These are phyloP conservation scores for Crotalus viridis DNA, from an alignment of 2,113 vertebrate species.

Conservation along the genomic window DNA sequence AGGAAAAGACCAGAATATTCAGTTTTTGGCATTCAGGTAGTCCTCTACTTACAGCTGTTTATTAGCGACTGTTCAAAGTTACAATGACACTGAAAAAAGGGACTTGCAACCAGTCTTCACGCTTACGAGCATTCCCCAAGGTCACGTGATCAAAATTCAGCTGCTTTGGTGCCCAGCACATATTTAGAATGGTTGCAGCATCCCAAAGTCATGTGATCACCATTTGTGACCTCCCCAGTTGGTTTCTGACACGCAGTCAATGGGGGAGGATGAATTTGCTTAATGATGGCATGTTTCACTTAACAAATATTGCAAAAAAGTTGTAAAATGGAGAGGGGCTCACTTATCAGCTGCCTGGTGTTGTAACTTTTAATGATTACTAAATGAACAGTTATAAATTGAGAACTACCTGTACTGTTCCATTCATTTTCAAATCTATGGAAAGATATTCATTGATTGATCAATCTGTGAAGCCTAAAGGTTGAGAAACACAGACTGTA, in stretches of 20 bases:
- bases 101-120: not conserved
- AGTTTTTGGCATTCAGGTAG: not conserved
- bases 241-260: not conserved
- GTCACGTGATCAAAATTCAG: not conserved
- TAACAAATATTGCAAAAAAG: no score
- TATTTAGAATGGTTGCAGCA: not conserved
- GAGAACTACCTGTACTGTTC: not conserved
- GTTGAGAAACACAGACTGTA: not conserved
- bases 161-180: not conserved
- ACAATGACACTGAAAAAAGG: not conserved
- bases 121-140: not conserved
- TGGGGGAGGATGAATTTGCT: not conserved
- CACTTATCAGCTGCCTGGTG: no score
- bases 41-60: not conserved
- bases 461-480: not conserved
- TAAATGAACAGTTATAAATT: not conserved
- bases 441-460: not conserved
- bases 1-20: not conserved
- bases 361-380: not conserved
- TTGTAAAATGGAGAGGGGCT: no score
- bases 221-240: not conserved
- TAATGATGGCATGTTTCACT: not conserved
- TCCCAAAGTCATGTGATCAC: not conserved
- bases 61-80: not conserved
- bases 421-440: not conserved